These are phyloP conservation scores for Gephyroberyx darwinii DNA, from an alignment of 2,797 vertebrate genomes.

Conservation along the genomic window DNA sequence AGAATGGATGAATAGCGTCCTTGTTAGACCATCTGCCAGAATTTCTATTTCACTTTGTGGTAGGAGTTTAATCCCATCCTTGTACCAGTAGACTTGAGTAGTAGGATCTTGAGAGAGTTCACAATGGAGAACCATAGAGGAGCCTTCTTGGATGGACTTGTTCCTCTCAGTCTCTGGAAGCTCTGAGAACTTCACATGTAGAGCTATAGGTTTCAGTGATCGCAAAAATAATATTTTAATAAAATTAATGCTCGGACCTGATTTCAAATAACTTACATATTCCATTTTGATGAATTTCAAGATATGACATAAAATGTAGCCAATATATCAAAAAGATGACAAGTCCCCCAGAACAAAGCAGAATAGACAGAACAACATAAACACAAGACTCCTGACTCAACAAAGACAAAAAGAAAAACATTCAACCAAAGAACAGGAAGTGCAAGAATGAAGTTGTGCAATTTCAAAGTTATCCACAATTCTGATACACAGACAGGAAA, in stretches of 20 bases:
- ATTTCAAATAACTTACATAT: slow-evolving; percentile 20
- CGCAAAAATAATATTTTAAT: slow-evolving; percentile 62
- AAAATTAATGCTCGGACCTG: slow-evolving; percentile 22
- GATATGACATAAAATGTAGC: slow-evolving; percentile 29
- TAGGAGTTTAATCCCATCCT: slow-evolving; percentile 83
- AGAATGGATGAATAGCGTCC: slow-evolving; percentile 80
- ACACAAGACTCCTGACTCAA: slow-evolving; percentile 25
- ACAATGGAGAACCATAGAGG: slow-evolving; percentile 84
- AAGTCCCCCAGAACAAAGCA: slow-evolving; percentile 24
- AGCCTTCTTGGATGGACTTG: slow-evolving; percentile 77
- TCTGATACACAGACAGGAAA: slow-evolving; percentile 34
- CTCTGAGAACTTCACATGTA: slow-evolving; percentile 77
- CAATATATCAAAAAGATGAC: slow-evolving; percentile 17
- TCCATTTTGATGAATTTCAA: slow-evolving; percentile 48
- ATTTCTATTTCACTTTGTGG: slow-evolving; percentile 79
- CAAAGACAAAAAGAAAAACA: slow-evolving; percentile 37
- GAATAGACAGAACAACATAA: slow-evolving; percentile 46
- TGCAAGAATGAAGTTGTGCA: slow-evolving; percentile 53
- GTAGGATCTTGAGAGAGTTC: slow-evolving; percentile 83
- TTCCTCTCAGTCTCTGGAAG: slow-evolving; percentile 74
- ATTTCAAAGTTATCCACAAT: slow-evolving; percentile 27
- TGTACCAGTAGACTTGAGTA: slow-evolving; percentile 85
- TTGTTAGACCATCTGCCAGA: slow-evolving; percentile 81
- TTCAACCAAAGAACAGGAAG: slow-evolving; percentile 46
- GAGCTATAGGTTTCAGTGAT: slow-evolving; percentile 75